Evolutionary conservation across 2,797 vertebrate genomes (phyloP).

Genomic region (Eutrigla gurnardus): DNA sequence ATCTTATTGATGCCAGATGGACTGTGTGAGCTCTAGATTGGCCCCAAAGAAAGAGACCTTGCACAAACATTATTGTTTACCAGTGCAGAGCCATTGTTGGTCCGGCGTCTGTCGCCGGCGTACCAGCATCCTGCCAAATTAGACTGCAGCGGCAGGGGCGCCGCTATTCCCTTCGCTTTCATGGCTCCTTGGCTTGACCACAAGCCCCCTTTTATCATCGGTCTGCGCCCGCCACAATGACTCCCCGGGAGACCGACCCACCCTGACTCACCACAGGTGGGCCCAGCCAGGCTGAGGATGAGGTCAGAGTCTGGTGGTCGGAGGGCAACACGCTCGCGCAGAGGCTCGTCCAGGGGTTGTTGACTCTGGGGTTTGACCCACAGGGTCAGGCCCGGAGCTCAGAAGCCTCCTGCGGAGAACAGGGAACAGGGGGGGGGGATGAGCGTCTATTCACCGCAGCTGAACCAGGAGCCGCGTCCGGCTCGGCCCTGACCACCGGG

Average conservation of each 20-base stretch:
- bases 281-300: conserved; percentile 52
- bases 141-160: conserved; percentile 76
- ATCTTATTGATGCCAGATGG: conserved; percentile 84
- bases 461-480: conserved; percentile 60
- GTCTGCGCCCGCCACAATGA: conserved; percentile 77
- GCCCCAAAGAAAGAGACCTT: conserved; percentile 80
- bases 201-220: conserved; percentile 73
- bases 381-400: conserved; percentile 71
- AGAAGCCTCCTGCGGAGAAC: conserved; percentile 72
- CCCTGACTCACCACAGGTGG: conserved; percentile 71
- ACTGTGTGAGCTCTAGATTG: conserved; percentile 74
- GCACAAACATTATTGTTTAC: conserved; percentile 86
- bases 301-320: conserved; percentile 69
- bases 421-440: conserved; percentile 48
- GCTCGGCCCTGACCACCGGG: conserved; percentile 76
- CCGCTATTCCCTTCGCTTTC: conserved; percentile 65
- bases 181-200: conserved; percentile 68
- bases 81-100: conserved; percentile 72
- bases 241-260: conserved; percentile 72
- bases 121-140: conserved; percentile 81
- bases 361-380: conserved; percentile 79
- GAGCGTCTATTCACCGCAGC: conserved; percentile 68
- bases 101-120: conserved; percentile 64
- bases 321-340: conserved; percentile 52
- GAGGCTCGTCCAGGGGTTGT: conserved; percentile 66